Percentiles rank a stretch among this genome's conserved stretches.
These are phyloP conservation scores for human DNA, from an alignment of 2,113 vertebrate species.

Conservation along the genomic window DNA sequence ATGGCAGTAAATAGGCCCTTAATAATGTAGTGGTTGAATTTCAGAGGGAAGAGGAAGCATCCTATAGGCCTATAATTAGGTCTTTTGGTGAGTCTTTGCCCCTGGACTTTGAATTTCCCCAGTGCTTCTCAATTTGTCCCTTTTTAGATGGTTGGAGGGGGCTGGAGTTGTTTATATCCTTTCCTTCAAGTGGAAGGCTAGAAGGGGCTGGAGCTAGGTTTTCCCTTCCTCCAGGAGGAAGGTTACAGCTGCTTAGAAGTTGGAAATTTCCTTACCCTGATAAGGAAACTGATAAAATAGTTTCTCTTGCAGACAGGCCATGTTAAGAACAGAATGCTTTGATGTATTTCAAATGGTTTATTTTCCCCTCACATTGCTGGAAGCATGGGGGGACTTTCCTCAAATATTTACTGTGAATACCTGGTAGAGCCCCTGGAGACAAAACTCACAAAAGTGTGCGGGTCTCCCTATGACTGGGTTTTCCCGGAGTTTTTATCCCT, in stretches of 20 bases:
- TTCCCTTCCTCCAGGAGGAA: neutral
- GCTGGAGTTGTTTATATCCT: neutral
- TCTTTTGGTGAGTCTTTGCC: neutral
- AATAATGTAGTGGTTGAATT: too few species aligned
- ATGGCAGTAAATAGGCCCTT: neutral
- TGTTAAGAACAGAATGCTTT: neutral
- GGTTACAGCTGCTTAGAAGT: neutral
- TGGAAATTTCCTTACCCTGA: neutral
- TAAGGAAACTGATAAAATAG: too few species aligned
- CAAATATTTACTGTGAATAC: neutral
- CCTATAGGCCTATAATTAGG: neutral
- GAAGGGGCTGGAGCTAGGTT: neutral
- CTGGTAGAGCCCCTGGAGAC: neutral
- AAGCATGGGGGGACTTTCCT: neutral
- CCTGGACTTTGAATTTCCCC: neutral
- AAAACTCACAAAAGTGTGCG: neutral
- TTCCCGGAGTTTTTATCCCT: neutral
- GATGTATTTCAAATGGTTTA: neutral
- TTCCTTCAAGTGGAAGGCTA: neutral
- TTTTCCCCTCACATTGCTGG: neutral
- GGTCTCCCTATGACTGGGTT: neutral
- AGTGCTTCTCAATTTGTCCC: neutral
- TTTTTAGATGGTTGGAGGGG: neutral
- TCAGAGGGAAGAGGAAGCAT: neutral
- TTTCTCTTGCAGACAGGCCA: neutral